These are phyloP conservation scores for Heptascelio sp. DNA, from an alignment of 2,888 invertebrate species.

Conservation along the genomic window DNA sequence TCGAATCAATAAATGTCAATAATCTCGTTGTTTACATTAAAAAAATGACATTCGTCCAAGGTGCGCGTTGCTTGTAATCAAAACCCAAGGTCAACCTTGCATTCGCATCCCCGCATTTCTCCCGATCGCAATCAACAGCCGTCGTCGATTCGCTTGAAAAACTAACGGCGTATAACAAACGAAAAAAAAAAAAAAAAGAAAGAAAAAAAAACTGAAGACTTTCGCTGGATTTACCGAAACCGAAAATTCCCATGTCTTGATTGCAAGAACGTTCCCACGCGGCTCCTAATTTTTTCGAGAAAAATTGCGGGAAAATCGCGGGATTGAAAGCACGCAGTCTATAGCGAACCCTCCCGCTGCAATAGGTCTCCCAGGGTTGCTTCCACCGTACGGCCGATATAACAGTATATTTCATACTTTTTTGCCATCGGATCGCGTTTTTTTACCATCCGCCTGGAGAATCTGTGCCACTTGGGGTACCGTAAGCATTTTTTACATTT, in stretches of 20 bases:
- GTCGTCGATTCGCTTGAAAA: too few relatives aligned
- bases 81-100: too few relatives aligned
- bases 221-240: slow-evolving; percentile 55
- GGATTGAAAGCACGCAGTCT: slow-evolving; percentile 20
- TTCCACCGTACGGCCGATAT: slow-evolving; percentile 68
- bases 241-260: slow-evolving; percentile 74
- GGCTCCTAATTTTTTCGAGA: slow-evolving; percentile 65
- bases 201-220: too few relatives aligned
- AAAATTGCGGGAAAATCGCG: slow-evolving; percentile 72
- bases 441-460: slow-evolving; percentile 78
- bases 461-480: slow-evolving; percentile 84
- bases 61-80: too few relatives aligned
- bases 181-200: too few relatives aligned
- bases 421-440: slow-evolving; percentile 74
- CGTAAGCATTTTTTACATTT: slow-evolving; percentile 78
- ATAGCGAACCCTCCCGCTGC: slow-evolving; percentile 56
- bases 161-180: too few relatives aligned
- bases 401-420: slow-evolving; percentile 82
- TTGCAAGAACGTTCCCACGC: slow-evolving; percentile 74
- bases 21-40: too few relatives aligned
- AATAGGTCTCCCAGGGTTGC: slow-evolving; percentile 58
- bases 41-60: too few relatives aligned
- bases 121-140: too few relatives aligned
- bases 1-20: too few relatives aligned
- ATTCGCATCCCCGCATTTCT: too few relatives aligned